A percentile compares a stretch with the other conserved stretches of the same genome.
Evolutionary conservation across 2,888 invertebrate genomes (phyloP).

Genomic region (Zygaena filipendulae): DNA sequence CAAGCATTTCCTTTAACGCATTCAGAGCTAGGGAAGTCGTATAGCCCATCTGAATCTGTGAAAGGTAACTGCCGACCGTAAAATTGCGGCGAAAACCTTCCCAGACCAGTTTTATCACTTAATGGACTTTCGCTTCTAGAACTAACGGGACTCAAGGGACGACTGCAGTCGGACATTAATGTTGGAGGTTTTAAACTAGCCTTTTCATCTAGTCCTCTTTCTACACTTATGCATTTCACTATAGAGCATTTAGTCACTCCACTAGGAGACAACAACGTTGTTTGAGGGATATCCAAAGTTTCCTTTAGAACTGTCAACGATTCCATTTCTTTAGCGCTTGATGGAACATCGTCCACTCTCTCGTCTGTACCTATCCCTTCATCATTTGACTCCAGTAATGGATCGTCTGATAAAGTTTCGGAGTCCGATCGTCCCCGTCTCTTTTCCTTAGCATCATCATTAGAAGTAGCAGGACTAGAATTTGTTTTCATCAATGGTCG

Average conservation of each 20-base stretch:
- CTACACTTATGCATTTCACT: slow-evolving; percentile 67
- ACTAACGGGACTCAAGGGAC: slow-evolving; percentile 77
- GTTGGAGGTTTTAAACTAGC: slow-evolving; percentile 49
- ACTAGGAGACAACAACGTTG: slow-evolving; percentile 50
- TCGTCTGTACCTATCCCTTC: slow-evolving; percentile 84
- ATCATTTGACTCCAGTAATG: slow-evolving; percentile 77
- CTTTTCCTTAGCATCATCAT: slow-evolving; percentile 55
- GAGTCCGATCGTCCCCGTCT: slow-evolving; percentile 76
- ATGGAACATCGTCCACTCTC: slow-evolving; percentile 77
- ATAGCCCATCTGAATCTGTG: slow-evolving; percentile 83
- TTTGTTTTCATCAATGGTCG: slow-evolving; percentile 73
- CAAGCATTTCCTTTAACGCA: slow-evolving; percentile 68
- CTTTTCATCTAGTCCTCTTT: slow-evolving; percentile 60
- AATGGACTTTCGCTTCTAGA: slow-evolving; percentile 83
- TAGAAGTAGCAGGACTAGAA: slow-evolving; percentile 54
- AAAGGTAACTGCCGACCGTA: slow-evolving; percentile 77
- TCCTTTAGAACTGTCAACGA: slow-evolving; percentile 48
- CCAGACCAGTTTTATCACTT: slow-evolving; percentile 76
- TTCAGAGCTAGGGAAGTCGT: slow-evolving; percentile 84
- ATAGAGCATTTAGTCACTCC: slow-evolving; percentile 62
- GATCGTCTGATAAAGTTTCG: slow-evolving; percentile 79
- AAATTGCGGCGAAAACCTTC: slow-evolving; percentile 77
- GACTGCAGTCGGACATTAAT: slow-evolving; percentile 70
- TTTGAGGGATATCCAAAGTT: slow-evolving; percentile 53
- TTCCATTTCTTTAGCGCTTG: slow-evolving; percentile 73